Base-by-base conservation (phyloP, 2,797 vertebrate genomes). In the Chelon labrosus region DNA sequence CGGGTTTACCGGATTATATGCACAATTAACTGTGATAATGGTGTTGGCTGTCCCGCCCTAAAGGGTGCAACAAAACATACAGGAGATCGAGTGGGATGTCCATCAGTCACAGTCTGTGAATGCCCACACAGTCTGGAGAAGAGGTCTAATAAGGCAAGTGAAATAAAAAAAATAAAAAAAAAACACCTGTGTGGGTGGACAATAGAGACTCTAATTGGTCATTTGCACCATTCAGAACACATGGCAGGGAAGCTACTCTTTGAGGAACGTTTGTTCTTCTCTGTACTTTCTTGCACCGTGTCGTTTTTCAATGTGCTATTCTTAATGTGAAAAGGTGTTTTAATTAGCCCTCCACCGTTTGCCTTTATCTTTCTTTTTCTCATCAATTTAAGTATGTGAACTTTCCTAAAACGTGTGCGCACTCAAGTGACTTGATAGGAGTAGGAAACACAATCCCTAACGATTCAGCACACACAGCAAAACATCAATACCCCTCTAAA, bases 401-500 rank as follows among this genome's bases (percentile, higher is more conserved):
- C 10, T 27, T 27, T 27, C 25, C 25, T 27, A 27, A 27, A 27
- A 27, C 25, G 25, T 27, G 25, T 27, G 25, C 25, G 25, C 31
- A 35, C 31, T 1, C 31, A 35, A 35, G 31, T 8, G 31, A 6
- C 31, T 35, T 35, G 31, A 35, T 35, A 35, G 31, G 31, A 35
- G 3, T 35, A 35, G 31, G 7, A 35, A 35, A 35, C 7, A 35
- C 31, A 35, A 8, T 35, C 31, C 31, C 31, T 35, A 8, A 35
- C 31, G 31, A 35, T 35, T 35, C 31, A 8, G 31, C 31, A 8
- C 31, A 35, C 7, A 35, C 31, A 35, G 44, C 52, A 75, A 55
- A 55, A 69, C 38, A 70, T 74, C 35, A 53, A 65, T 10, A n/a
- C 14, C 47, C 31, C 10, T 51, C 56, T 51, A 22, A 75, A 73